phyloP scores from a whole-genome alignment of 2,113 vertebrate species.

The Xiphias gladius region DNA sequence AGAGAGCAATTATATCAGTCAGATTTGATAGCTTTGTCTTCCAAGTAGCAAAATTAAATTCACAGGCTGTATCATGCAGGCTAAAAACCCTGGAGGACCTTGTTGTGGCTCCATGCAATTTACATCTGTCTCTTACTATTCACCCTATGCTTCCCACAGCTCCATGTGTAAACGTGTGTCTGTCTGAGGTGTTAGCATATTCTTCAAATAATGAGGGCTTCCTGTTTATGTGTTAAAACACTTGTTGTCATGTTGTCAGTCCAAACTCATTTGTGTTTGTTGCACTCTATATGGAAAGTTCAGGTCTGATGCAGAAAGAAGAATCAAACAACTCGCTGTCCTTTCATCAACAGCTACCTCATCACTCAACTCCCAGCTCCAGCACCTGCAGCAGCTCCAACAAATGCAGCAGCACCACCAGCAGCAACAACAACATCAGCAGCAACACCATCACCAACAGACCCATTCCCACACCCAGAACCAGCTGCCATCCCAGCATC shows the following conservation, averaged over 20 bases:
- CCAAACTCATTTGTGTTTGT: conserved; percentile 3
- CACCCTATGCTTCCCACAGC: conserved; percentile 65
- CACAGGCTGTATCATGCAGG: conserved; percentile 50
- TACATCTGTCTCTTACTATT: conserved; percentile 70
- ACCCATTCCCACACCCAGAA: conserved; percentile 79
- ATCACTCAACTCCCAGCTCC: conserved; percentile 98
- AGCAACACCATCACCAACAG: conserved; percentile 86
- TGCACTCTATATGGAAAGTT: neutral
- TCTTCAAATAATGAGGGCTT: conserved; percentile 52
- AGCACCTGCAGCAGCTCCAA: conserved; percentile 98
- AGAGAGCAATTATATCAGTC: conserved; percentile 78
- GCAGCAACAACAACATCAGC: conserved; percentile 94
- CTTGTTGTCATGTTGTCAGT: conserved; percentile 26
- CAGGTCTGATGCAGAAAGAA: conserved; percentile 1
- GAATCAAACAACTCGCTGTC: conserved; percentile 6
- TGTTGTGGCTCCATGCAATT: conserved; percentile 77
- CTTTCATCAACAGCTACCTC: conserved; percentile 93
- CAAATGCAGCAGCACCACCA: conserved; percentile 94
- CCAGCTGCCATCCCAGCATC: conserved; percentile 82
- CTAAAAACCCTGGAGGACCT: conserved; percentile 70
- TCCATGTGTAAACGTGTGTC: conserved; percentile 38
- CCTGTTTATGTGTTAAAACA: conserved; percentile 34
- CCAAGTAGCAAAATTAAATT: conserved; percentile 76
- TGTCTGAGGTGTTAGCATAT: conserved; percentile 61
- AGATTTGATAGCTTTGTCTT: conserved; percentile 77